Percentiles rank a stretch among this genome's conserved stretches.
These are phyloP conservation scores for Drosophila rellima DNA, from an alignment of 2,888 invertebrate genomes.

Conservation along the genomic window DNA sequence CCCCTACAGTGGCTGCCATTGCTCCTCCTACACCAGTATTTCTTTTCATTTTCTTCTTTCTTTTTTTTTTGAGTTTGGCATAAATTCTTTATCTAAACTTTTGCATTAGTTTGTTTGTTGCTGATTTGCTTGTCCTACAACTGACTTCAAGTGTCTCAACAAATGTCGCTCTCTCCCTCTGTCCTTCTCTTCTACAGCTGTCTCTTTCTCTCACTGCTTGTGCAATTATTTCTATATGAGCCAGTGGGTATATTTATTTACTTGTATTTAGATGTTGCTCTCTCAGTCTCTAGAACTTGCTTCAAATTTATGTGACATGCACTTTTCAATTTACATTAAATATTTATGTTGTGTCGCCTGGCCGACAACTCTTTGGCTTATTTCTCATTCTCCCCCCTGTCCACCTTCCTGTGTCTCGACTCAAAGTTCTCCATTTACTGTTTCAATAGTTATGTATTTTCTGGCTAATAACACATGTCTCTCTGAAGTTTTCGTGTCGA, in stretches of 20 bases:
- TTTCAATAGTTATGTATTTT: conserved; percentile 48
- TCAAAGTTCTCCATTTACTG: conserved; percentile 2
- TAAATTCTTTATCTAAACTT: conserved; percentile 66
- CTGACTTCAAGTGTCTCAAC: conserved; percentile 19
- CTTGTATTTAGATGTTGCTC: conserved; percentile 5
- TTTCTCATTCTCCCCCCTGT: background rate
- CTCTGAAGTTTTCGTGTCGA: conserved; percentile 48
- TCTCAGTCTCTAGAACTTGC: conserved; percentile 17
- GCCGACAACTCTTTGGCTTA: conserved; percentile 11
- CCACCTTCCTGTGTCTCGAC: no score
- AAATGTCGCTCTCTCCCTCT: conserved; percentile 9
- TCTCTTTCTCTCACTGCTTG: conserved; percentile 3
- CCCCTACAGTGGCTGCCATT: background rate
- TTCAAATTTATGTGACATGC: conserved; percentile 47
- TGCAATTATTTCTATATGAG: conserved; percentile 3
- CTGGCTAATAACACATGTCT: conserved; percentile 67
- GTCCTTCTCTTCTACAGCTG: background rate
- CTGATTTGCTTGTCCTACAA: conserved; percentile 55
- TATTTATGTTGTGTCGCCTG: conserved; percentile 48
- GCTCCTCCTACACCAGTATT: background rate
- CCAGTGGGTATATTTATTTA: conserved; percentile 7
- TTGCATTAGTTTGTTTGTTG: conserved; percentile 48
- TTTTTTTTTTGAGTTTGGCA: conserved; percentile 22
- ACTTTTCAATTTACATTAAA: conserved; percentile 61
- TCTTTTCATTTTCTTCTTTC: background rate